These are phyloP conservation scores for Spilosoma lubricipeda DNA, from an alignment of 2,888 invertebrate species.

Conservation along the genomic window DNA sequence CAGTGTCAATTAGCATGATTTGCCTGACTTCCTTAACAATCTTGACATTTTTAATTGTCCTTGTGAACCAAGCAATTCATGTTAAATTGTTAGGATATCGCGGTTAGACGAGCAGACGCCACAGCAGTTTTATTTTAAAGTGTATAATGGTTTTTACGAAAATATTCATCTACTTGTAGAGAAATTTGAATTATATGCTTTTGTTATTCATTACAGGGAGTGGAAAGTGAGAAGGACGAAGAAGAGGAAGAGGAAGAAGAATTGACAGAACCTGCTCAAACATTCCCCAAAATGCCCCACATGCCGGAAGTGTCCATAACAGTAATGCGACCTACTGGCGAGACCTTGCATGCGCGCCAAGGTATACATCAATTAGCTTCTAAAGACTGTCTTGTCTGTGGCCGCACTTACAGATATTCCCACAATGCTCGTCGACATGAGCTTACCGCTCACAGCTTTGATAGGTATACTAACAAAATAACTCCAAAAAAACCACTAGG, in stretches of 20 bases:
- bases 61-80: neutral
- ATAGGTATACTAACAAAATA: conserved; percentile 82
- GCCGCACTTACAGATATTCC: conserved; percentile 82
- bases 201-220: conserved; percentile 67
- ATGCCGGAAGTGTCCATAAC: conserved; percentile 84
- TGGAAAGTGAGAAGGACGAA: conserved; percentile 79
- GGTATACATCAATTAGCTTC: conserved; percentile 83
- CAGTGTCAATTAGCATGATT: neutral
- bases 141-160: neutral
- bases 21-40: neutral
- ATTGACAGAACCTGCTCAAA: conserved; percentile 55
- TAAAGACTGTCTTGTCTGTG: conserved; percentile 83
- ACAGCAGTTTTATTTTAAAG: neutral
- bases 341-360: conserved; percentile 78
- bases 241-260: conserved; percentile 77
- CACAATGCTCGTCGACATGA: conserved; percentile 84
- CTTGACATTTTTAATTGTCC: neutral
- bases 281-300: conserved; percentile 63
- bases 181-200: neutral
- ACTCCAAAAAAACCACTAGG: conserved; percentile 67
- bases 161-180: neutral
- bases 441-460: conserved; percentile 80
- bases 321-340: conserved; percentile 80
- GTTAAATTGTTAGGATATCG: neutral
- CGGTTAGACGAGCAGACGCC: no score